Evolutionary conservation across 2,797 vertebrate species (phyloP).

Genomic region (Molossus molossus): DNA sequence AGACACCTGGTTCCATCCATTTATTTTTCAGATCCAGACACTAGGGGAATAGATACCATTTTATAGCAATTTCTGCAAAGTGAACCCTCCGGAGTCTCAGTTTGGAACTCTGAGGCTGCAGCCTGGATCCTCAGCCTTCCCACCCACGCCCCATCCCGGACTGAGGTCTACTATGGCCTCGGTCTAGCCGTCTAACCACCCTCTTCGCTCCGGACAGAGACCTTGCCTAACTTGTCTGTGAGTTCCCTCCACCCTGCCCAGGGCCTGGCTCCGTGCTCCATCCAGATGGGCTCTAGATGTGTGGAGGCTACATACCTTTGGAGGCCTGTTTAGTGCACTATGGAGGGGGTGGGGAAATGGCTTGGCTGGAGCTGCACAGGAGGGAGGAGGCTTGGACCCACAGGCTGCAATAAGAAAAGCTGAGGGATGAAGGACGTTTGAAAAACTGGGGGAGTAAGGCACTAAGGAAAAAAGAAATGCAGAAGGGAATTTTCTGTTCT

Average conservation of each 20-base stretch:
- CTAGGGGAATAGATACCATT: not conserved
- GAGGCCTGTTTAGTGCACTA: not conserved
- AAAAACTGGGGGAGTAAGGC: not conserved
- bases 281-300: not conserved
- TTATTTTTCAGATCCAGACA: not conserved
- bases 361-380: not conserved
- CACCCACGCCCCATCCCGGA: rapidly evolving
- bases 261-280: not conserved
- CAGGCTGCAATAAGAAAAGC: not conserved
- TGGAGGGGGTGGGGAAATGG: not conserved
- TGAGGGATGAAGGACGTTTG: not conserved
- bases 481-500: not conserved
- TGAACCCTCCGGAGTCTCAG: not conserved
- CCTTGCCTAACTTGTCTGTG: not conserved
- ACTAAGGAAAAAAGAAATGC: slow-evolving; percentile 12
- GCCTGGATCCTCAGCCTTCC: no score
- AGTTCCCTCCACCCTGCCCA: not conserved
- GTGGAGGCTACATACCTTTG: not conserved
- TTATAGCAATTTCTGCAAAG: not conserved
- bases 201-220: not conserved
- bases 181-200: not conserved
- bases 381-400: not conserved
- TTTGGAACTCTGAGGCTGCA: not conserved
- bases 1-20: not conserved
- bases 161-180: not conserved